Evolutionary conservation across 1,140 invertebrate species (phyloP).

Genomic region (Heliothis subflexa): DNA sequence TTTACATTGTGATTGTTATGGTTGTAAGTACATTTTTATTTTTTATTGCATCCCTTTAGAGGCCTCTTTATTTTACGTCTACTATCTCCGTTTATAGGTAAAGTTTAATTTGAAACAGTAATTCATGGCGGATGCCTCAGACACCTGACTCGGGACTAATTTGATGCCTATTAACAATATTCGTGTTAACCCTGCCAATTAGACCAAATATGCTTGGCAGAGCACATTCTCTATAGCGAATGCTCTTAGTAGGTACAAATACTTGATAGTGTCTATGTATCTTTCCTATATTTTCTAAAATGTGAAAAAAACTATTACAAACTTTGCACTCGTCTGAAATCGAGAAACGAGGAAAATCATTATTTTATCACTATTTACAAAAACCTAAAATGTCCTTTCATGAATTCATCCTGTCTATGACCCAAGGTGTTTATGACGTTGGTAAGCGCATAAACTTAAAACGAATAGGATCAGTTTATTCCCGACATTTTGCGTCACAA

Average conservation of each 20-base stretch:
- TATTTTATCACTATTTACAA: no score
- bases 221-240: background rate
- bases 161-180: conserved; percentile 1
- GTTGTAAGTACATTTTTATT: background rate
- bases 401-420: no score
- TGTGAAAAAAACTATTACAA: no score
- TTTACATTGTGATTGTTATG: background rate
- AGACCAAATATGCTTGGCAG: background rate
- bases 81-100: background rate
- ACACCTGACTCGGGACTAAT: background rate
- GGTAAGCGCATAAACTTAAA: no score
- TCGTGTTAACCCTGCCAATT: background rate
- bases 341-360: no score
- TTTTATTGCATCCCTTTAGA: background rate
- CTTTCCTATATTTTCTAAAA: no score
- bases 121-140: background rate
- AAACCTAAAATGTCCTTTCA: no score
- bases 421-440: no score
- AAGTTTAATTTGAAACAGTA: background rate
- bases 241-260: no score
- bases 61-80: background rate
- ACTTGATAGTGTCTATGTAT: no score
- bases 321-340: no score
- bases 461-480: no score
- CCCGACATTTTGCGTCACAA: conserved; percentile 12